These are phyloP conservation scores for Eupithecia pulchellata DNA, from an alignment of 2,888 invertebrate species.

Conservation along the genomic window DNA sequence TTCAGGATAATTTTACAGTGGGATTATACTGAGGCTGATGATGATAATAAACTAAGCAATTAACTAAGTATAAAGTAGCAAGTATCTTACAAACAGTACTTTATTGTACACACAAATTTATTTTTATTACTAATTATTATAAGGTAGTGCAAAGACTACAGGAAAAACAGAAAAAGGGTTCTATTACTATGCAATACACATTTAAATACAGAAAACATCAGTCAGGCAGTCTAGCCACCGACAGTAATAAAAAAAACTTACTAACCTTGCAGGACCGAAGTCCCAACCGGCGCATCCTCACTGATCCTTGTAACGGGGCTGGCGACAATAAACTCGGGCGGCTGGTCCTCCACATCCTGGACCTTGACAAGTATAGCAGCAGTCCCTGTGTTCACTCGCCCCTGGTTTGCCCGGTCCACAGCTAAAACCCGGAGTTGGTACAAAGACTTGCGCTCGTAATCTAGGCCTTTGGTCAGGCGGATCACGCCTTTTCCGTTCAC, in stretches of 20 bases:
- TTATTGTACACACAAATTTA: too few relatives aligned
- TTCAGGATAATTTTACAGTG: too few relatives aligned
- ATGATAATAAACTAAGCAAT: too few relatives aligned
- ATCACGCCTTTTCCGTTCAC: constrained; percentile 94
- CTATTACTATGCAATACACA: too few relatives aligned
- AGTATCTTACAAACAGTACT: too few relatives aligned
- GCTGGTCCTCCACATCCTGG: constrained; percentile 95
- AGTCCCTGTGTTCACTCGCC: constrained; percentile 94
- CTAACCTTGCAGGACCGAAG: constrained; percentile 92
- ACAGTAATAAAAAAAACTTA: background rate
- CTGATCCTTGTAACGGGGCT: constrained; percentile 94
- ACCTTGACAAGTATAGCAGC: constrained; percentile 93
- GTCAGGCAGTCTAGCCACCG: too few relatives aligned
- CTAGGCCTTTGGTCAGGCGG: constrained; percentile 90
- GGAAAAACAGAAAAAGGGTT: too few relatives aligned
- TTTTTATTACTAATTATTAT: too few relatives aligned
- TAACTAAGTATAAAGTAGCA: too few relatives aligned
- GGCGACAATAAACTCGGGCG: constrained; percentile 94
- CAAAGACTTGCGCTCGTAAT: constrained; percentile 94
- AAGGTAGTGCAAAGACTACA: too few relatives aligned
- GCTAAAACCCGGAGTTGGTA: constrained; percentile 94
- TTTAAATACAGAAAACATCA: too few relatives aligned
- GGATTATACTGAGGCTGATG: too few relatives aligned
- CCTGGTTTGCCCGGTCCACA: constrained; percentile 93
- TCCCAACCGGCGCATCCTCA: constrained; percentile 93